Evolutionary conservation across 2,888 invertebrate species (phyloP), one percentile per base, ranked within the genome.

Genomic region (Liodrosophila aerea): DNA sequence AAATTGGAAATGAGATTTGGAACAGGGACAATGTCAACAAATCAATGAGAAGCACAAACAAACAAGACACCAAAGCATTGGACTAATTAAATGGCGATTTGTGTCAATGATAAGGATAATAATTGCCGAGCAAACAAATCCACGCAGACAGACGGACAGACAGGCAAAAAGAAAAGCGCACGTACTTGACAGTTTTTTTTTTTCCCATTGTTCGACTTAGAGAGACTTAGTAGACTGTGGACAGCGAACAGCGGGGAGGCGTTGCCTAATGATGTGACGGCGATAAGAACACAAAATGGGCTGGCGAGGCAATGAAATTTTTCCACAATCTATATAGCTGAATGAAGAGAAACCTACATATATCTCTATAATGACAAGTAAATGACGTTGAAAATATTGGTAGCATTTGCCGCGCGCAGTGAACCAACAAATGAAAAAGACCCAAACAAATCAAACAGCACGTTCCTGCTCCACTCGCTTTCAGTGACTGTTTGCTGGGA

Each of bases 71-170:
- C 64, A 74, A 72, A 68, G 76, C 81, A 76, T 49, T 61, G 64
- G 75, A 64, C 87, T 87, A 85, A 87, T 87, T 87, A 87, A 85
- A 82, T 87, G 73, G 69, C 69, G 80, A 86, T 87, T 83, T 83
- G 76, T 83, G 86, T 87, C 86, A 80, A 46, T 72, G 83, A 87
- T 85, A 87, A 84, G 69, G 70, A 83, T 81, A 83, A 87, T 87
- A 87, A 85, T 86, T 86, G 77, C 62, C 64, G 47, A 66, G 54
- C 85, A 69, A 78, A 64, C 70, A 83, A 85, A 82, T 71, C 75
- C 81, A 64, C 37, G 41, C 11, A 22, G 18, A 7, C 13, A 50
- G n/a, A 15, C 1, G 12, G 7, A 4, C 4, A 36, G 43, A 39
- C 46, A 47, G 46, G 22, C 11, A 36, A 18, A 47, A 59, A 62